phyloP scores from a whole-genome alignment of 2,888 invertebrate species.

The Dione juno region DNA sequence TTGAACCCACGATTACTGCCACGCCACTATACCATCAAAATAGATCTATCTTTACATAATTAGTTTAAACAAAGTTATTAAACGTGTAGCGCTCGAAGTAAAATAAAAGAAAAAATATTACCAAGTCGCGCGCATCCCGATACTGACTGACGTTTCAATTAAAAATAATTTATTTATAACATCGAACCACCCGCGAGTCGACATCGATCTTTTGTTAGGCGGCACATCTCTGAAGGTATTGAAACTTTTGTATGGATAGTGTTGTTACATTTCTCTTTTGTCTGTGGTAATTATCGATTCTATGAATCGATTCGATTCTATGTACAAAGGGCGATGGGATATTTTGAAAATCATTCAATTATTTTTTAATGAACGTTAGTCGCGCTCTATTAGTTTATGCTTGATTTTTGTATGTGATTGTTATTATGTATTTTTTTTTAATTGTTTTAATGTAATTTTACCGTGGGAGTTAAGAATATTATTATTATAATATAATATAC shows the following conservation, averaged over 20 bases:
- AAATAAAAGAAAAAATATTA: slow-evolving; percentile 40
- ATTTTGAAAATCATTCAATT: slow-evolving; percentile 52
- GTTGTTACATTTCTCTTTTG: slow-evolving; percentile 53
- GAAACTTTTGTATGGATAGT: slow-evolving; percentile 47
- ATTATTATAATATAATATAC: too few species aligned
- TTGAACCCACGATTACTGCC: background rate
- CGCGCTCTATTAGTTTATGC: slow-evolving; percentile 44
- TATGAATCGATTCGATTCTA: slow-evolving; percentile 38
- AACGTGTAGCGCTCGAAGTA: slow-evolving; percentile 18
- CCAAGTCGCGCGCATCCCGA: slow-evolving; percentile 41
- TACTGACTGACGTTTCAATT: slow-evolving; percentile 58
- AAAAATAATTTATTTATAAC: slow-evolving; percentile 56
- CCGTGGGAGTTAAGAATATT: slow-evolving; percentile 25
- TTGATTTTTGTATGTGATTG: slow-evolving; percentile 36
- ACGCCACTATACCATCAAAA: background rate
- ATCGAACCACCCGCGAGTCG: slow-evolving; percentile 51
- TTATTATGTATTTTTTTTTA: slow-evolving; percentile 37
- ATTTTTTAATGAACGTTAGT: slow-evolving; percentile 49
- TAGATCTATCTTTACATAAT: slow-evolving; percentile 6
- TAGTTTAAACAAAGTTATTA: slow-evolving; percentile 20
- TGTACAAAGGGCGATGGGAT: slow-evolving; percentile 44
- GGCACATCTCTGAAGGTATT: slow-evolving; percentile 49
- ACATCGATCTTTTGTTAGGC: slow-evolving; percentile 56
- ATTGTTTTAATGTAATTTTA: slow-evolving; percentile 32
- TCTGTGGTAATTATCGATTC: slow-evolving; percentile 53